Evolutionary conservation across 2,113 vertebrate genomes (phyloP), one percentile per base, ranked within the genome.

Genomic region (Melozone crissalis): DNA sequence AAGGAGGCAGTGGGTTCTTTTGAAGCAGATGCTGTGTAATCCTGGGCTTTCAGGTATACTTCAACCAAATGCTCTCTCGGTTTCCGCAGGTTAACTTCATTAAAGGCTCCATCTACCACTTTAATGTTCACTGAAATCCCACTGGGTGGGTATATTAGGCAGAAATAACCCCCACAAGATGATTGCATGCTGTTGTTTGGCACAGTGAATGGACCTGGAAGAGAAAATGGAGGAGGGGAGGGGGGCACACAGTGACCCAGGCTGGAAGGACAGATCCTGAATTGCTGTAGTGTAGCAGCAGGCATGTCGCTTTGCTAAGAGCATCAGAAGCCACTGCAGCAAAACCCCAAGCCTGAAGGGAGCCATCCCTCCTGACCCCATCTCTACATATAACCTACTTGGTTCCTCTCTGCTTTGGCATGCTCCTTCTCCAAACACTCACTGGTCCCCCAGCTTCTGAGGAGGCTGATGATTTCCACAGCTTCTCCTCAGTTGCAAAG

Each of bases 61-160:
- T 94, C 73, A 91, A 93, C 97, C 97, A 96, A 97, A 84, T 12
- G 58, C 72, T 96, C 91, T 97, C 90, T 86, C 74, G 91, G 94
- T 97, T 98, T 96, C 95, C 92, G 96, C 96, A 98, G 97, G 98
- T 98, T 98, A 97, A 98, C 96, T 98, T 98, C 97, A 97, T 98
- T 98, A 98, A 97, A 97, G 88, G 93, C 92, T 94, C 95, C 84
- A 91, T 96, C 96, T 94, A 91, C 88, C 7, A 75, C 97, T 98
- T 98, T 97, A 97, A 98, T 98, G 97, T 97, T 97, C 97, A 75
- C 58, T 90, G 68, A 95, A 82, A 90, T 87, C 78, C 82, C 95
- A 78, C 93, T 86, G 91, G 74, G 83, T 94, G 76, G 94, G 93
- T 97, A 92, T 97, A 97, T 97, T 97, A 98, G 94, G 93, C 95